These are phyloP conservation scores for Argopecten irradians DNA, from an alignment of 1,140 invertebrate species.

Conservation along the genomic window DNA sequence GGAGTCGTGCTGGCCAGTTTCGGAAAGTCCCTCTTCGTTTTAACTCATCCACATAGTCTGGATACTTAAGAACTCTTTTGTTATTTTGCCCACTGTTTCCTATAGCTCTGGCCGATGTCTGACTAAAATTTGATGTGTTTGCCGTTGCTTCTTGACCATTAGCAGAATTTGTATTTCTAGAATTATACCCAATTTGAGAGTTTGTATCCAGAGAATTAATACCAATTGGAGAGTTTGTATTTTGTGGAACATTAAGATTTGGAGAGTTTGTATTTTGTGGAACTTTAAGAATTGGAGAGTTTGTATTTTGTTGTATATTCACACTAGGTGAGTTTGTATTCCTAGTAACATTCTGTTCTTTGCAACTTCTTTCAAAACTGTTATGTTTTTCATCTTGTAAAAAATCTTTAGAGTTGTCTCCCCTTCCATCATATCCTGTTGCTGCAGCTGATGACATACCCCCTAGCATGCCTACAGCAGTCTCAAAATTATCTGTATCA, in stretches of 20 bases:
- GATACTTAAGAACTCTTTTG: background rate
- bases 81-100: background rate
- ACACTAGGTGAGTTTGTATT: background rate
- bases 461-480: background rate
- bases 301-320: too few relatives aligned
- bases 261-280: too few relatives aligned
- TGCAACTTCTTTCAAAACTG: background rate
- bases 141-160: background rate
- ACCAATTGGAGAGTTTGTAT: too few relatives aligned
- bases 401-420: background rate
- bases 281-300: too few relatives aligned
- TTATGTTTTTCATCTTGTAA: background rate
- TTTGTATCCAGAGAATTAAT: background rate
- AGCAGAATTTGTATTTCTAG: background rate
- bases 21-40: constrained; percentile 77
- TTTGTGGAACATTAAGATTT: background rate
- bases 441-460: background rate
- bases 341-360: background rate
- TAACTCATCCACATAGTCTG: background rate
- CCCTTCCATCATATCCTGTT: background rate
- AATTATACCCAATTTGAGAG: background rate
- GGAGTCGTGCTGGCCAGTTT: constrained; percentile 96
- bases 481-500: background rate
- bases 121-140: background rate
- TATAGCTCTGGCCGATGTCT: background rate